phyloP scores from a whole-genome alignment of 2,113 vertebrate genomes.

The Pangasianodon gigas region DNA sequence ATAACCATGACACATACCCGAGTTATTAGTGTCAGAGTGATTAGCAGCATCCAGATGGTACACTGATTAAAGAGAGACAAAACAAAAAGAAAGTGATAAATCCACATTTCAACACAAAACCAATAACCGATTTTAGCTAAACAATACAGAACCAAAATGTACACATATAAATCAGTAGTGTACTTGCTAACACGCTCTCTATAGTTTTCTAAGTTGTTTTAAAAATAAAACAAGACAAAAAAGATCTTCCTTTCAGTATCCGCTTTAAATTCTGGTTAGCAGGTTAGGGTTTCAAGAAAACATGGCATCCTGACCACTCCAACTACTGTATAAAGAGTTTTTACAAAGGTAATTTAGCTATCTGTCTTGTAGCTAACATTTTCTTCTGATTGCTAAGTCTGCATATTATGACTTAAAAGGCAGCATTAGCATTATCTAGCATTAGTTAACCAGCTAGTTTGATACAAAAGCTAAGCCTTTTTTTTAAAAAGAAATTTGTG shows the following conservation, averaged over 20 bases:
- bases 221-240: not conserved
- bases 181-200: not conserved
- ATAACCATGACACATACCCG: slow-evolving; percentile 28
- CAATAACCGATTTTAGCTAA: not conserved
- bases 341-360: not conserved
- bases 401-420: not conserved
- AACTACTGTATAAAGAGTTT: not conserved
- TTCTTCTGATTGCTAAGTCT: not conserved
- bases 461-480: not conserved
- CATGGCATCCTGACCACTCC: not conserved
- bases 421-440: not conserved
- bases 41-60: slow-evolving; percentile 18
- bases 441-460: not conserved
- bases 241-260: not conserved
- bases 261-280: not conserved
- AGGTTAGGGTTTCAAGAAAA: not conserved
- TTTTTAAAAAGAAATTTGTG: not conserved
- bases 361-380: not conserved
- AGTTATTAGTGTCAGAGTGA: slow-evolving; percentile 44
- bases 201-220: not conserved
- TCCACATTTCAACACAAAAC: not conserved
- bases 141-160: not conserved
- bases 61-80: slow-evolving; percentile 26
- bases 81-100: not conserved
- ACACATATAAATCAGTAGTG: not conserved